A percentile compares a stretch with the other conserved stretches of the same genome.
phyloP scores from a whole-genome alignment of 2,888 invertebrate species.

The Pachydiplax longipennis region DNA sequence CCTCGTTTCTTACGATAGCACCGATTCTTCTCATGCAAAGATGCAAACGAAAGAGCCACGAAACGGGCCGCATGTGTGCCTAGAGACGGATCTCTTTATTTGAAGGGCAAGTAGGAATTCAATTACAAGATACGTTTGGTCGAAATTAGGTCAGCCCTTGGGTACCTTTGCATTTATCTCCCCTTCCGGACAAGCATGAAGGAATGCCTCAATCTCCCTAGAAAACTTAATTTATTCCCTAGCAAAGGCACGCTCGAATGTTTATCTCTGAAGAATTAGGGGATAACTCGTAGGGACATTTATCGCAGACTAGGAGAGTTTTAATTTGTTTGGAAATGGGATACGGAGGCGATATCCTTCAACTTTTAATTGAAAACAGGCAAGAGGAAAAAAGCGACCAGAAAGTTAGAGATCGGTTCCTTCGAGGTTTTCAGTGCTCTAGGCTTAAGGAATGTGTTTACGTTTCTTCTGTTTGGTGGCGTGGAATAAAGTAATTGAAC shows the following conservation, averaged over 20 bases:
- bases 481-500: too few relatives aligned
- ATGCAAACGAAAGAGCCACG: too few relatives aligned
- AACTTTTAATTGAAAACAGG: neutral
- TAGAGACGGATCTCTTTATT: neutral
- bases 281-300: neutral
- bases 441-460: too few relatives aligned
- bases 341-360: neutral
- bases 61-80: too few relatives aligned
- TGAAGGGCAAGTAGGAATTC: conserved; percentile 28
- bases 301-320: neutral
- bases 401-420: too few relatives aligned
- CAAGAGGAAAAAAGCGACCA: too few relatives aligned
- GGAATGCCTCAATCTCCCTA: neutral
- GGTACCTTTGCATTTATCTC: neutral
- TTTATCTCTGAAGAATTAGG: neutral
- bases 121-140: conserved; percentile 28
- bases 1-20: too few relatives aligned
- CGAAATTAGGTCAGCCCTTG: conserved; percentile 15
- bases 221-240: neutral
- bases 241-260: neutral
- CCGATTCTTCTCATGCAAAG: too few relatives aligned
- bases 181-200: neutral
- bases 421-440: too few relatives aligned
- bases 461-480: too few relatives aligned
- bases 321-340: neutral